Evolutionary conservation across 2,113 vertebrate species (phyloP), one percentile per base, ranked within the genome.

Genomic region (Melospiza georgiana): DNA sequence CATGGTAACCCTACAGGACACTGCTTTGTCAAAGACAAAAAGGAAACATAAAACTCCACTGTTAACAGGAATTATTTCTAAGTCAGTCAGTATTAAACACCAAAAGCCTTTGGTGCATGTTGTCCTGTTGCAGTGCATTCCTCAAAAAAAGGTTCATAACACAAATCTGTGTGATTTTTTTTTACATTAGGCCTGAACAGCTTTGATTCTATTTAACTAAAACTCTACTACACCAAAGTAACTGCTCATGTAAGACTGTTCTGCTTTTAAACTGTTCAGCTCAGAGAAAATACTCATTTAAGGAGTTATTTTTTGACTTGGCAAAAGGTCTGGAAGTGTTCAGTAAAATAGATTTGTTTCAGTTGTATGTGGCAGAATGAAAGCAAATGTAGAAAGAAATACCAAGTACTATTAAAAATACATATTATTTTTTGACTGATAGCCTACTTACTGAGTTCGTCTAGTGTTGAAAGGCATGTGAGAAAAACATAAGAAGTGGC

Each of bases 21-120:
- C 10, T 63, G 35, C 28, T 90, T 52, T 89, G 20, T 62, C 41
- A 82, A 44, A 80, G 25, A 65, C 7, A 65, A 94, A 67, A 71
- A 68, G 5, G 19, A 87, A 86, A 65, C 28, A 79, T 30, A 77
- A 88, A 23, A 0, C 5, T 0, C 33, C 30, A 33, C 3, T 44
- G 8, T 44, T 89, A 31, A 69, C 10, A 66, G 27, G 18, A 89
- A 71, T 49, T 66, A 62, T 18, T 5, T 89, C 1, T 68, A 82
- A 75, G 27, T 69, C 66, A 87, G 7, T 27, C 4, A 46, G 37
- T 44, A 55, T 10, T 33, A 90, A 84, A 72, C 27, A 85, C 6
- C 27, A 65, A 24, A 84, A 68, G 6, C 11, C 33, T 86, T 51
- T 33, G 15, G 37, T 0, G 0, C 15, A 28, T 23, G 4, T 33